phyloP scores from a whole-genome alignment of 2,113 vertebrate species.

The Gnathonemus echidnorhynchus region DNA sequence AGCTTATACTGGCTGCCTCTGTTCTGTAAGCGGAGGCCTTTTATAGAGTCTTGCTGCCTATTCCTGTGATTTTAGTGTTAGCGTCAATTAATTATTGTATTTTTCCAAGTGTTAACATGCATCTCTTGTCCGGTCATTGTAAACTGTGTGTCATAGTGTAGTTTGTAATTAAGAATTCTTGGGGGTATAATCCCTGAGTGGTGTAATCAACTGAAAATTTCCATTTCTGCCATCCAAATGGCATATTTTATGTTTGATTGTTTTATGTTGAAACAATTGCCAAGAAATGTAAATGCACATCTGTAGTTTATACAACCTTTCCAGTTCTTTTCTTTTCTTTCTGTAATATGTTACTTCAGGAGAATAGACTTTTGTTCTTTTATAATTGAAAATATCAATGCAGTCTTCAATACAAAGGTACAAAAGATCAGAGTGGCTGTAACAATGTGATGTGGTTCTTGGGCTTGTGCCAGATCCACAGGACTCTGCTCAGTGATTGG shows the following conservation, averaged over 20 bases:
- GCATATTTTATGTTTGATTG: neutral
- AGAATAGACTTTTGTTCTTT: neutral
- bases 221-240: neutral
- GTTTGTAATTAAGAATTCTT: neutral
- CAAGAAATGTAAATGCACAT: neutral
- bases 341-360: neutral
- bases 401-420: neutral
- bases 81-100: neutral
- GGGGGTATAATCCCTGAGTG: neutral
- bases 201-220: neutral
- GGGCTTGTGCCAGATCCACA: neutral
- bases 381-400: neutral
- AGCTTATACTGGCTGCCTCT: neutral
- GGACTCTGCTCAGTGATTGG: neutral
- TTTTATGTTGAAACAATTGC: neutral
- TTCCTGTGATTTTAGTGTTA: neutral
- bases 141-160: neutral
- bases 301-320: neutral
- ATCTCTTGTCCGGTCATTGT: neutral
- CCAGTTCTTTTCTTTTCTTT: neutral
- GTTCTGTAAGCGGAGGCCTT: neutral
- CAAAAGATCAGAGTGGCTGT: neutral
- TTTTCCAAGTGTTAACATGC: neutral
- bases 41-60: neutral
- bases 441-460: neutral